Conservation (phyloP, 2,797 vertebrate species). For the Sebastes trivittatus region DNA sequence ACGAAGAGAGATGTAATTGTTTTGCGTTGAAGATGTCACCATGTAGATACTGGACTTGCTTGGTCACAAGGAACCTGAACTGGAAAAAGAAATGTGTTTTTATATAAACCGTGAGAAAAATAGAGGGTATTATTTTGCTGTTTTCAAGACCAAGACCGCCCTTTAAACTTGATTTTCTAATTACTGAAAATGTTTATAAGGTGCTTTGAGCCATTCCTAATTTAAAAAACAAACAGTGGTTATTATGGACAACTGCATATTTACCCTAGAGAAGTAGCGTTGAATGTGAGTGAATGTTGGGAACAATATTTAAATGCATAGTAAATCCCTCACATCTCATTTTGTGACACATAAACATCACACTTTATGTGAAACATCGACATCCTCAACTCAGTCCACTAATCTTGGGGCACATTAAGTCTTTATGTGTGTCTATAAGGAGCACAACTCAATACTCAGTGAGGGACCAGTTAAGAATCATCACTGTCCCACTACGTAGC, state of each 20-base stretch:
- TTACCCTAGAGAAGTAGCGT: constrained; percentile 35
- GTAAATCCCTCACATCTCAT: constrained; percentile 28
- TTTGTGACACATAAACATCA: constrained; percentile 10
- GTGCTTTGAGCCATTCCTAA: constrained; percentile 75
- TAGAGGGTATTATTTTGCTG: constrained; percentile 45
- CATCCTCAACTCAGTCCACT: constrained; percentile 30
- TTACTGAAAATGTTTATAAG: constrained; percentile 67
- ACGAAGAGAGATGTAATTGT: constrained; percentile 29
- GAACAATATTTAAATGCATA: constrained; percentile 38
- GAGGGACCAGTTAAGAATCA: constrained; percentile 40
- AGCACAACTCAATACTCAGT: constrained; percentile 72
- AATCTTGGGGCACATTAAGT: constrained; percentile 26
- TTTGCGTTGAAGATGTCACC: constrained; percentile 55
- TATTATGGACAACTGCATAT: constrained; percentile 38
- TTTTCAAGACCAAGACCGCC: constrained; percentile 60
- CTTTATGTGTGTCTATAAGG: constrained; percentile 49
- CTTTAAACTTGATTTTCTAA: constrained; percentile 77
- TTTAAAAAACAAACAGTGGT: constrained; percentile 45
- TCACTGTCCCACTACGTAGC: constrained; percentile 3
- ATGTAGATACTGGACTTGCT: constrained; percentile 36
- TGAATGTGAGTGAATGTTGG: constrained; percentile 61
- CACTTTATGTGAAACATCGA: constrained; percentile 30
- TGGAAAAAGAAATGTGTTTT: constrained; percentile 44
- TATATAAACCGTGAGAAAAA: constrained; percentile 43
- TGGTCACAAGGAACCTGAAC: constrained; percentile 23